phyloP scores from a whole-genome alignment of 1,140 invertebrate genomes.

The Papilio aristodemus region DNA sequence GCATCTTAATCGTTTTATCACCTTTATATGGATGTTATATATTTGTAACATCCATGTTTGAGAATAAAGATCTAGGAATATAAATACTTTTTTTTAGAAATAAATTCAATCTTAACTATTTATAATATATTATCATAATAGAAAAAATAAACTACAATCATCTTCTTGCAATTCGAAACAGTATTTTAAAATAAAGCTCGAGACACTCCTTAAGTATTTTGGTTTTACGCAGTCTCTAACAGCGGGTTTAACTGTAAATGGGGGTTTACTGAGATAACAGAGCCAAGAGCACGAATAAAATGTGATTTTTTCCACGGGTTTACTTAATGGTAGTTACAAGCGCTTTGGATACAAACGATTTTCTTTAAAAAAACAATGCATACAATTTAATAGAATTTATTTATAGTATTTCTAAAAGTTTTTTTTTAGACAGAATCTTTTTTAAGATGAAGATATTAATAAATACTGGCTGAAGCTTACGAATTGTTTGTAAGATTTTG shows the following conservation, averaged over 20 bases:
- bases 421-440: background rate
- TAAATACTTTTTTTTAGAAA: no score
- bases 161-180: background rate
- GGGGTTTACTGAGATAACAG: slow-evolving; percentile 34
- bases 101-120: no score
- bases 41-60: no score
- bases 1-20: no score
- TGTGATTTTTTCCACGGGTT: slow-evolving; percentile 23
- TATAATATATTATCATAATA: no score
- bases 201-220: slow-evolving; percentile 31
- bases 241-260: slow-evolving; percentile 34
- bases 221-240: slow-evolving; percentile 34
- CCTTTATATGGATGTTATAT: no score
- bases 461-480: no score
- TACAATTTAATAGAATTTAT: background rate
- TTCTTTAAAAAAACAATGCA: background rate
- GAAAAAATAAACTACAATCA: background rate
- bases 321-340: slow-evolving; percentile 16
- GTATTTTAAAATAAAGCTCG: slow-evolving; percentile 31
- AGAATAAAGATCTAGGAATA: no score
- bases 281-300: slow-evolving; percentile 21
- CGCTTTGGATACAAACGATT: background rate
- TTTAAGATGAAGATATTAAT: background rate
- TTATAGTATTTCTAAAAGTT: no score
- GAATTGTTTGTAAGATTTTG: no score